These are phyloP conservation scores for Drosophila engyochracea DNA, from an alignment of 2,888 invertebrate genomes.

Conservation along the genomic window DNA sequence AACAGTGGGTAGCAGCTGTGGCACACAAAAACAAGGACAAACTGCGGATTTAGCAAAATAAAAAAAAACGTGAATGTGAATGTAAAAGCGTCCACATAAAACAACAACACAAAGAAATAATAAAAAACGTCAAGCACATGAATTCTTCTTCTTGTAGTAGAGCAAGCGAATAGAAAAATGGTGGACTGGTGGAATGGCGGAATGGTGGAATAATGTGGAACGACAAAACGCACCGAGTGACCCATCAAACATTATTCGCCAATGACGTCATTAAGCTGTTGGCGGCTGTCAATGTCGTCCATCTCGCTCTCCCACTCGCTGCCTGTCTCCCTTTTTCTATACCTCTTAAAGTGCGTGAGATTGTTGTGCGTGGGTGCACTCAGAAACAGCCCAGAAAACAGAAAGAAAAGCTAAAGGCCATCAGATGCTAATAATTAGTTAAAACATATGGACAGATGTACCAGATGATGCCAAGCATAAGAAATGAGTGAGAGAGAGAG, in stretches of 20 bases:
- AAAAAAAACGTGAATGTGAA: constrained; percentile 47
- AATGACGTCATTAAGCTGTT: constrained; percentile 71
- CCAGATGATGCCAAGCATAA: constrained; percentile 7
- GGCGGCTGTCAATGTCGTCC: constrained; percentile 62
- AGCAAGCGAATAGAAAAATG: constrained; percentile 12
- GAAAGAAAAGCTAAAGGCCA: constrained; percentile 20
- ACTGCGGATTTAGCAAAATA: constrained; percentile 68
- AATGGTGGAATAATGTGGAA: constrained; percentile 26
- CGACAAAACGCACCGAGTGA: constrained; percentile 50
- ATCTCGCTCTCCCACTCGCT: not conserved
- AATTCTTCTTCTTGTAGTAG: constrained; percentile 10
- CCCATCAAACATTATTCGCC: constrained; percentile 66
- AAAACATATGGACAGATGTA: constrained; percentile 23
- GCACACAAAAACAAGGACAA: constrained; percentile 75
- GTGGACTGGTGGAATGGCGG: constrained; percentile 16
- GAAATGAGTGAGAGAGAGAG: not conserved
- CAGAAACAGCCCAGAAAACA: constrained; percentile 11
- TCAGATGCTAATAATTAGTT: constrained; percentile 45
- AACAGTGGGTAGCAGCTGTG: constrained; percentile 57
- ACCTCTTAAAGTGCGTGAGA: constrained; percentile 16
- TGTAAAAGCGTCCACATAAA: constrained; percentile 33
- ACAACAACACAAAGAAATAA: constrained; percentile 37
- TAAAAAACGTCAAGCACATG: constrained; percentile 33
- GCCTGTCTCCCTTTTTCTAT: not conserved
- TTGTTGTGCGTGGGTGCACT: constrained; percentile 49